Evolutionary conservation across 2,888 invertebrate genomes (phyloP), one percentile per base, ranked within the genome.

Genomic region (Leptogaster cylindrica): DNA sequence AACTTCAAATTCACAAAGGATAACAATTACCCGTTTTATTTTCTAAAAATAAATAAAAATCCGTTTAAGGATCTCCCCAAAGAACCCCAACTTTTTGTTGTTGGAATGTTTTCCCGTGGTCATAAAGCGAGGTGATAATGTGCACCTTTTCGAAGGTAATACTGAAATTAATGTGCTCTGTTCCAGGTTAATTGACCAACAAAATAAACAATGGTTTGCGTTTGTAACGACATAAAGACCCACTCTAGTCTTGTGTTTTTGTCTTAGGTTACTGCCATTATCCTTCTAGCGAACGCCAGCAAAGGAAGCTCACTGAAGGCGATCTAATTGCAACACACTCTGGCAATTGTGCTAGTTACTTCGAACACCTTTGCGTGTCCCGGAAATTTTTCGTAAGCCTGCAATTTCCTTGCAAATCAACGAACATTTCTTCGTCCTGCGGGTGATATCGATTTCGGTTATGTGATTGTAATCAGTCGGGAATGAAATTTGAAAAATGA

Each of bases 101-200:
- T n/a, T n/a, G n/a, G n/a, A n/a, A n/a, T n/a, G n/a, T n/a, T n/a
- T n/a, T n/a, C n/a, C n/a, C n/a, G n/a, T n/a, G 36, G 39, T 31
- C 28, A 55, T 55, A 55, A 55, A 55, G 36, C 23, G 20, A 55
- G 55, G 55, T 55, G 55, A 55, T 55, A 55, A 55, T 55, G 55
- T 55, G 55, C 36, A 55, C 55, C 55, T 55, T 55, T 55, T 18
- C 12, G 18, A 20, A 12, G 55, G 55, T 12, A 14, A 31, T 55
- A 4, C 55, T 25, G 18, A 14, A 55, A 55, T 36, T 55, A 55
- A 36, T 39, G 20, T 2, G 55, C 36, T 55, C n/a, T 23, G 20
- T 33, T 55, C 39, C 18, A 23, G 28, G 39, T 39, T 31, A 23
- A 55, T 12, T 55, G 36, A 55, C 55, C 55, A 25, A 12, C 12